Conservation (phyloP, 1,140 invertebrate genomes). For the Gonatopus flavifemur region DNA sequence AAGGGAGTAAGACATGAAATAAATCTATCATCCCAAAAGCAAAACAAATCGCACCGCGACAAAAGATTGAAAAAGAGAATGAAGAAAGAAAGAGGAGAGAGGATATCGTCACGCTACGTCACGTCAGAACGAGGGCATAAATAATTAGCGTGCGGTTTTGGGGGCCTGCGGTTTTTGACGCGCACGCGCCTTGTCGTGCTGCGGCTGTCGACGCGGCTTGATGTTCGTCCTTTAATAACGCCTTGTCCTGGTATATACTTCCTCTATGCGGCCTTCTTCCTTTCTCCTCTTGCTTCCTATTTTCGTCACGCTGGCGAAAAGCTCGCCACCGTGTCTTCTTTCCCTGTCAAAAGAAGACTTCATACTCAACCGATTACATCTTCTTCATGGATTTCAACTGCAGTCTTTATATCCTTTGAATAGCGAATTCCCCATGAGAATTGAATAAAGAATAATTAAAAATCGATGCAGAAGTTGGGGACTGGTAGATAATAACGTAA, state of each 20-base stretch:
- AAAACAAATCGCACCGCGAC: no score
- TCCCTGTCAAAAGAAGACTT: no score
- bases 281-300: conserved; percentile 3
- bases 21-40: no score
- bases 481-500: no score
- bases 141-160: conserved; percentile 48
- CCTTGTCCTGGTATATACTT: conserved; percentile 5
- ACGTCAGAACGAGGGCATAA: conserved; percentile 36
- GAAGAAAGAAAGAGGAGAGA: conserved; percentile 1
- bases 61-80: neutral
- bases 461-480: no score
- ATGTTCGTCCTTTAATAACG: conserved; percentile 30
- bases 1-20: no score
- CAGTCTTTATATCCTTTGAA: no score
- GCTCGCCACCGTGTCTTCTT: no score
- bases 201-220: conserved; percentile 25
- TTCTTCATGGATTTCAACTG: no score
- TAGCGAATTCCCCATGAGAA: no score
- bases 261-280: conserved; percentile 3
- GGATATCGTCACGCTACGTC: conserved; percentile 29
- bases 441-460: no score
- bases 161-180: conserved; percentile 39
- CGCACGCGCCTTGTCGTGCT: conserved; percentile 38
- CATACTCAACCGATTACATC: no score
- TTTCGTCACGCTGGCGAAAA: neutral